Conservation (phyloP, 30 jellyfish, hydroid and myxozoan species). For the Calvadosia cruxmelitensis region DNA sequence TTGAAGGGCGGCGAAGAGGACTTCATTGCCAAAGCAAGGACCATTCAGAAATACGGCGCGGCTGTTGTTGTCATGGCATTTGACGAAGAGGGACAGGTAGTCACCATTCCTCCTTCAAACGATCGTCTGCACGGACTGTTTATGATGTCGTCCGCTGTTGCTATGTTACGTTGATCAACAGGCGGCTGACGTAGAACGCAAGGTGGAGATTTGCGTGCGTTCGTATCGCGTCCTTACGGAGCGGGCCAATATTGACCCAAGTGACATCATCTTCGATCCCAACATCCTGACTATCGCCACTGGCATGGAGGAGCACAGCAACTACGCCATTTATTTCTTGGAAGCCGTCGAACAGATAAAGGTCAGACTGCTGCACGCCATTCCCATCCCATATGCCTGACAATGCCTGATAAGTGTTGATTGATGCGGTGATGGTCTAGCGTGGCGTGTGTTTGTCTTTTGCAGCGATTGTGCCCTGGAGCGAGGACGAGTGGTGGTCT, state of each 20-base stretch:
- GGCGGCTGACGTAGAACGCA: conserved; percentile 88
- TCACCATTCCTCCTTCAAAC: background rate
- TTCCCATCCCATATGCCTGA: too few relatives aligned
- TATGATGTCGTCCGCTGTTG: background rate
- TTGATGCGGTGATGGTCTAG: too few relatives aligned
- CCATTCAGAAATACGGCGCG: conserved; percentile 82
- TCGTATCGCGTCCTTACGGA: conserved; percentile 72
- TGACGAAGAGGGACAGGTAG: conserved; percentile 95
- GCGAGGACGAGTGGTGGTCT: conserved; percentile 95
- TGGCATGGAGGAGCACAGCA: conserved; percentile 96
- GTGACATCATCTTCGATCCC: conserved; percentile 86
- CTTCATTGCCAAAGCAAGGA: conserved; percentile 64
- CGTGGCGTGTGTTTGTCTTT: too few relatives aligned
- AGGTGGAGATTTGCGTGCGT: conserved; percentile 74
- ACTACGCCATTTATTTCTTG: conserved; percentile 69
- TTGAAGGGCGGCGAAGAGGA: conserved; percentile 87
- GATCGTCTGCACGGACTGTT: background rate
- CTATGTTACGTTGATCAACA: background rate
- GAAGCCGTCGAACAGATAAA: conserved; percentile 62
- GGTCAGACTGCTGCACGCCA: conserved; percentile 37
- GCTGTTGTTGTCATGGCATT: conserved; percentile 98
- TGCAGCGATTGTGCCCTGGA: conserved; percentile 75
- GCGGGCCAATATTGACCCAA: conserved; percentile 36
- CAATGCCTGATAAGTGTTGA: too few relatives aligned
- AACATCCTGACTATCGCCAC: conserved; percentile 90